Percentiles rank a stretch among this genome's conserved stretches.
Conservation (phyloP, 2,888 invertebrate genomes). For the Meteorus cinctellus region DNA sequence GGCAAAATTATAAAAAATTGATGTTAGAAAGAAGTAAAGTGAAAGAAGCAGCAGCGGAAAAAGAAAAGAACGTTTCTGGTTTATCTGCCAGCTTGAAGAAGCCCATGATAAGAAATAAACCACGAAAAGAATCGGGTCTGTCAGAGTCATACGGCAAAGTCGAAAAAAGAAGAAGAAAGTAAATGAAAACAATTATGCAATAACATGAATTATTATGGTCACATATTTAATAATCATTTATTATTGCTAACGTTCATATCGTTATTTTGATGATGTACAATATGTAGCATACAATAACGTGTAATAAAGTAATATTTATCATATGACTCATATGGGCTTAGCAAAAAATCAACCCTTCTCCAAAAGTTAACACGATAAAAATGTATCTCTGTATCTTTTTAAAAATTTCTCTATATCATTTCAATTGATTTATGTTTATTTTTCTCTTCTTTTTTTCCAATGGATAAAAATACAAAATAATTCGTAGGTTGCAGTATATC, state of each 20-base stretch:
- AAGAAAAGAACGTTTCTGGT: conserved; percentile 68
- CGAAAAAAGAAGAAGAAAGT: conserved; percentile 46
- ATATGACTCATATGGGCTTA: conserved; percentile 26
- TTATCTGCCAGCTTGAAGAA: conserved; percentile 57
- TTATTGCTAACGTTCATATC: conserved; percentile 27
- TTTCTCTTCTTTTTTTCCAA: conserved; percentile 30
- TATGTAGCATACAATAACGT: conserved; percentile 64
- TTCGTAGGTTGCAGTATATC: conserved; percentile 54
- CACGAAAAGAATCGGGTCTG: conserved; percentile 57
- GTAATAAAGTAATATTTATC: conserved; percentile 69
- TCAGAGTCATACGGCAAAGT: conserved; percentile 67
- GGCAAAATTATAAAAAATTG: conserved; percentile 84
- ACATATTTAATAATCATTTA: conserved; percentile 51
- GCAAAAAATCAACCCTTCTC: conserved; percentile 49
- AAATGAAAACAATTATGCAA: conserved; percentile 21
- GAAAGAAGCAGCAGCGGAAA: conserved; percentile 70
- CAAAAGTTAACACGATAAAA: conserved; percentile 35
- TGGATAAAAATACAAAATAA: conserved; percentile 54
- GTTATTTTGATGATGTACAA: conserved; percentile 51
- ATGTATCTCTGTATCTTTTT: conserved; percentile 29
- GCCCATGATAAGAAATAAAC: conserved; percentile 38
- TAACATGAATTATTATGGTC: conserved; percentile 53
- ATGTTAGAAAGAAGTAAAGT: conserved; percentile 78
- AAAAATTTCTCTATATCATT: conserved; percentile 3
- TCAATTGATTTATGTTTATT: conserved; percentile 37